Conservation (phyloP, 1,140 invertebrate species). For the Oppia nitens region DNA sequence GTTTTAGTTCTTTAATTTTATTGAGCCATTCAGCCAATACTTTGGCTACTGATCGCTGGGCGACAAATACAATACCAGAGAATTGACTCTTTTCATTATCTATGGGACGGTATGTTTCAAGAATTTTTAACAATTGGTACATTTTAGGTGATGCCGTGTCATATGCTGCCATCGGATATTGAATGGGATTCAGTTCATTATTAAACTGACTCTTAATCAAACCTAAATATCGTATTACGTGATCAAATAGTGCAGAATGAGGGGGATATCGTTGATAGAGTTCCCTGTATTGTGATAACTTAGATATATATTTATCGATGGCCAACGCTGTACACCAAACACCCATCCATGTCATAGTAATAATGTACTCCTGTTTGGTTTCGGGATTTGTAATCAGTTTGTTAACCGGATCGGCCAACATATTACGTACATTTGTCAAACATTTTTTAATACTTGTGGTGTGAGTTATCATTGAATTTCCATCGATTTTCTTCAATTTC, state of each 20-base stretch:
- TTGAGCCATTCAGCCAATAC: conserved; percentile 60
- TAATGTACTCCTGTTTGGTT: background rate
- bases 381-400: no score
- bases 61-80: conserved; percentile 73
- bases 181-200: background rate
- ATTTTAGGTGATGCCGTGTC: background rate
- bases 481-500: no score
- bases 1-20: conserved; percentile 29
- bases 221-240: background rate
- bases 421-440: background rate
- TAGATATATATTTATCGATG: background rate
- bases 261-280: background rate
- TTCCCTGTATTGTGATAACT: background rate
- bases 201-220: background rate
- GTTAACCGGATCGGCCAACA: no score
- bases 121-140: background rate
- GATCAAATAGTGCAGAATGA: background rate
- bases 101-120: background rate
- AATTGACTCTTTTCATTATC: conserved; percentile 28
- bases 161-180: background rate
- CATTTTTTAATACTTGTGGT: background rate
- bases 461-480: no score
- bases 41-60: conserved; percentile 61
- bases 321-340: background rate
- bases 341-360: background rate